Evolutionary conservation across 2,888 invertebrate species (phyloP).

Genomic region (Morinoia aosen): DNA sequence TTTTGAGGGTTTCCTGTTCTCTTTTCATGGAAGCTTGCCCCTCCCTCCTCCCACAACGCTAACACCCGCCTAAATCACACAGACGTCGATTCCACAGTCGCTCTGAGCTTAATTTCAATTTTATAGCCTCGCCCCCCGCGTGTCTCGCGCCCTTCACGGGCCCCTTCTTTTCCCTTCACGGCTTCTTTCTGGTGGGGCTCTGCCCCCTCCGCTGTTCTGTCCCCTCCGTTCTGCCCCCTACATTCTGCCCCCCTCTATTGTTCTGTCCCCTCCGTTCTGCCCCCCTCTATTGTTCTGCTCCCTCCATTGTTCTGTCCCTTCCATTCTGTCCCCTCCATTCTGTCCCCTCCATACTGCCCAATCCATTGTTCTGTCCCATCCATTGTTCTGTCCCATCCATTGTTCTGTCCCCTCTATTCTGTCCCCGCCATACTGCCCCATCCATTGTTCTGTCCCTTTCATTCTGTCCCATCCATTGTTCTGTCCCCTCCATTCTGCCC

Average conservation of each 20-base stretch:
- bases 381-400: neutral
- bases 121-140: neutral
- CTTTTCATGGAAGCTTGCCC: neutral
- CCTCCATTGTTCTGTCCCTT: neutral
- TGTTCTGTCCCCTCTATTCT: no score
- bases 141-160: neutral
- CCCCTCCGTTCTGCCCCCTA: neutral
- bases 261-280: no score
- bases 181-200: neutral
- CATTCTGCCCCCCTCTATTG: neutral
- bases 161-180: neutral
- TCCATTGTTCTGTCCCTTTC: neutral
- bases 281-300: neutral
- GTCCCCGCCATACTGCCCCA: neutral
- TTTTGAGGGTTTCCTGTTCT: neutral
- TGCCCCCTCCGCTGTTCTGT: neutral
- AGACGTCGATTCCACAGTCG: constrained; percentile 18
- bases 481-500: no score
- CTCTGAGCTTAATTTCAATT: constrained; percentile 34
- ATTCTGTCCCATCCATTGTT: no score
- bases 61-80: constrained; percentile 41
- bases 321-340: neutral
- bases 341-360: neutral
- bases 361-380: neutral
- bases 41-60: neutral